Conservation (phyloP, 2,113 vertebrate species). For the Dromaius novaehollandiae region DNA sequence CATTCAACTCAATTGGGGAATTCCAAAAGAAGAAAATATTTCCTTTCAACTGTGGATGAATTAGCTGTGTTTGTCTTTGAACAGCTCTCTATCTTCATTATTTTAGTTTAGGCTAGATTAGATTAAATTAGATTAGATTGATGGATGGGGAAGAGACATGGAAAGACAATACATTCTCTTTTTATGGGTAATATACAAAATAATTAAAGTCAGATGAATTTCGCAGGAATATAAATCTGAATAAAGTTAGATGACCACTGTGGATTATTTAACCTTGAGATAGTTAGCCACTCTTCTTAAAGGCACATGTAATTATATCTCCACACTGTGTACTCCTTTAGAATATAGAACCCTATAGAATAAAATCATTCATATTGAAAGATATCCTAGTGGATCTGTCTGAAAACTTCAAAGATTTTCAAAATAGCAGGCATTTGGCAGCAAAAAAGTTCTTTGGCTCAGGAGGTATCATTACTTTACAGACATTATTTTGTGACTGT, state of each 20-base stretch:
- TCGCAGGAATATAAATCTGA: neutral
- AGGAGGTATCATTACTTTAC: neutral
- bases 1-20: neutral
- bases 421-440: constrained; percentile 37
- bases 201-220: constrained; percentile 3
- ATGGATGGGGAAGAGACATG: constrained; percentile 1
- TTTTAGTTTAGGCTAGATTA: constrained; percentile 21
- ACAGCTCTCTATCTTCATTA: constrained; percentile 29
- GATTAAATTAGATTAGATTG: constrained; percentile 30
- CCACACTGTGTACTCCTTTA: neutral
- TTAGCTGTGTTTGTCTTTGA: constrained; percentile 16
- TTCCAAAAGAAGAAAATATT: neutral
- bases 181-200: neutral
- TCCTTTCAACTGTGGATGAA: neutral
- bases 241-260: neutral
- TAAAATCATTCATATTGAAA: constrained; percentile 11
- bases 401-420: constrained; percentile 31
- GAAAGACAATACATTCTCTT: neutral
- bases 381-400: neutral
- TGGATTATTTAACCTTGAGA: neutral
- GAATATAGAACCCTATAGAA: neutral
- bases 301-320: constrained; percentile 35
- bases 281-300: neutral
- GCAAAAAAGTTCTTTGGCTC: constrained; percentile 1
- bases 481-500: neutral